Evolutionary conservation across 2,888 invertebrate genomes (phyloP).

Genomic region (Pterostichus madidus): DNA sequence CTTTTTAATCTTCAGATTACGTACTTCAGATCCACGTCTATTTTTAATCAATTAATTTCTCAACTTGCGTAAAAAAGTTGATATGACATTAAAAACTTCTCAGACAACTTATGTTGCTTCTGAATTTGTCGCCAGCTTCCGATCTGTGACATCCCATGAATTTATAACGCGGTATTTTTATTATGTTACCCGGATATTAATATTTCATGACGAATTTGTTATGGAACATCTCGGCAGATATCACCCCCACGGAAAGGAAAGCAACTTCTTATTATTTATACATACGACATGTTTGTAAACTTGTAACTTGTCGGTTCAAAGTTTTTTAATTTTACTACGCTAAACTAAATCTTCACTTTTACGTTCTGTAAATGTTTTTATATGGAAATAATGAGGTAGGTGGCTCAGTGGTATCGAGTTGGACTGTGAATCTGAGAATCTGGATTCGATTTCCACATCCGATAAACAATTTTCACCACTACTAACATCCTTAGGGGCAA

Average conservation of each 20-base stretch:
- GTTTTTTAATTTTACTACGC: no score
- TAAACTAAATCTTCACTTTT: no score
- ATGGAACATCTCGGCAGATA: constrained; percentile 12
- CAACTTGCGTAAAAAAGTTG: constrained; percentile 32
- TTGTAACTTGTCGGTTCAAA: no score
- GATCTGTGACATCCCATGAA: constrained; percentile 45
- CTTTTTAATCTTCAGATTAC: constrained; percentile 31
- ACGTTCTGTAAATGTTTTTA: no score
- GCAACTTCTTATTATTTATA: constrained; percentile 26
- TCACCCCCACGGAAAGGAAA: constrained; percentile 4
- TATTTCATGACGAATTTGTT: constrained; percentile 49
- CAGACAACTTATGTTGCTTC: constrained; percentile 9
- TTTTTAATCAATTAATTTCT: constrained; percentile 57
- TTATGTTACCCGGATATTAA: constrained; percentile 47
- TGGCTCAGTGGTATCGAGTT: no score
- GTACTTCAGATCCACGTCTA: not conserved
- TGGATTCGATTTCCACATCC: no score
- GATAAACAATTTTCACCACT: no score
- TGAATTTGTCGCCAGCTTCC: constrained; percentile 50
- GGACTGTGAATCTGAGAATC: no score
- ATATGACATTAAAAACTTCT: constrained; percentile 41
- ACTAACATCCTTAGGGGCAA: no score
- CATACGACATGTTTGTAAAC: not conserved
- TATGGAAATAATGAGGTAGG: no score
- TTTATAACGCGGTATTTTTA: constrained; percentile 36